phyloP scores from a whole-genome alignment of 2,797 vertebrate species.

The Argya squamiceps region DNA sequence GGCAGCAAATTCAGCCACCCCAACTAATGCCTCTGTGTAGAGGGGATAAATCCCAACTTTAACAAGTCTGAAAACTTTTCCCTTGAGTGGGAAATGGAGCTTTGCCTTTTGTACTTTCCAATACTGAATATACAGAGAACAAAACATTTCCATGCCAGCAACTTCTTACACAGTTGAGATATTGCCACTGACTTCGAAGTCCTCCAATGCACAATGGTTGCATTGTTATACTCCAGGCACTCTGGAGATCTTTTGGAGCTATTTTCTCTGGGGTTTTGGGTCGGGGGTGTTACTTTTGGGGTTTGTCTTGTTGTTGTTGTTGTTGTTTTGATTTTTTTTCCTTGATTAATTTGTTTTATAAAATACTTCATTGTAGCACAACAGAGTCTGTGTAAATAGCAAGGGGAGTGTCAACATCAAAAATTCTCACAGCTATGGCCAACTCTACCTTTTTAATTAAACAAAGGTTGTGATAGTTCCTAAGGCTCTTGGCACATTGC shows the following conservation, averaged over 20 bases:
- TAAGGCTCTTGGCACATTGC: background rate
- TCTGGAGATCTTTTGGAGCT: background rate
- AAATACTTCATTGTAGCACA: background rate
- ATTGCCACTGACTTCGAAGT: background rate
- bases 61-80: background rate
- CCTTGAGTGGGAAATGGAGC: background rate
- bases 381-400: background rate
- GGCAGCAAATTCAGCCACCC: background rate
- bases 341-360: background rate
- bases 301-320: background rate
- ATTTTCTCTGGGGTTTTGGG: background rate
- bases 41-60: background rate
- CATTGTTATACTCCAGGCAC: background rate
- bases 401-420: background rate
- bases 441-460: background rate
- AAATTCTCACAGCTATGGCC: background rate
- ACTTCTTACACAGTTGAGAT: background rate
- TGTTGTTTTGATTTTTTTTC: too few species aligned
- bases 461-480: background rate
- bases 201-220: background rate
- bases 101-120: background rate
- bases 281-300: accelerated
- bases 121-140: background rate
- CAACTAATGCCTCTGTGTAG: background rate
- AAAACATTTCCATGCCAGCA: background rate